Base-by-base conservation (phyloP, 2,113 vertebrate genomes). In the Stigmatopora nigra region DNA sequence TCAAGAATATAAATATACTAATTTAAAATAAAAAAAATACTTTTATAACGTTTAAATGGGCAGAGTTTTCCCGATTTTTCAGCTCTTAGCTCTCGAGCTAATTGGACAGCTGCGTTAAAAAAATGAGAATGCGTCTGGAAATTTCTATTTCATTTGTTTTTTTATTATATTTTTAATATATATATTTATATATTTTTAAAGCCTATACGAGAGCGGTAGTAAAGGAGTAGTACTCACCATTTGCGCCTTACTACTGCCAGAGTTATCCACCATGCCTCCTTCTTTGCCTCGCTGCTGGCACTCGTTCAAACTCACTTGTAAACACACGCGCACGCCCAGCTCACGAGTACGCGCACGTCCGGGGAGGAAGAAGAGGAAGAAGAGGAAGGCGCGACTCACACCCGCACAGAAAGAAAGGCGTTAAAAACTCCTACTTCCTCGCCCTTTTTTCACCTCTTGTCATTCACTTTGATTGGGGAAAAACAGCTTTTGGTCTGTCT, bases 191-290 rank as follows among this genome's bases (percentile, higher is more conserved):
- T 58, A 17, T 12, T 60, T 60, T 44, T 12, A 19, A 31, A 48
- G 9, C 4, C 2, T 7, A 11, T 19, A 48, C n/a, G 31, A 4
- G 15, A 15, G 14, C 8, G 13, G 13, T 15, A 59, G 22, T 31
- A 65, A 16, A 22, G 2, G 48, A 64, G 16, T 67, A 20, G 22
- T 47, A 87, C 89, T 92, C 87, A 92, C 91, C 90, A 89, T 92
- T 79, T 91, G 90, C 41, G 88, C 85, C 84, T 89, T 90, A 76
- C 87, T 87, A 48, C 86, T 85, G 81, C 85, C 81, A 71, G 89
- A 90, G 69, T 92, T 92, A 76, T 92, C 90, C 87, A 92, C 88
- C 90, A 92, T 92, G 87, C 90, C 90, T 90, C 84, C 78, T 84
- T 80, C 73, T 80, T 31, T 80, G 80, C 79, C 87, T 87, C 74